Base-by-base conservation (phyloP, 2,113 vertebrate genomes). In the Salvator merianae region DNA sequence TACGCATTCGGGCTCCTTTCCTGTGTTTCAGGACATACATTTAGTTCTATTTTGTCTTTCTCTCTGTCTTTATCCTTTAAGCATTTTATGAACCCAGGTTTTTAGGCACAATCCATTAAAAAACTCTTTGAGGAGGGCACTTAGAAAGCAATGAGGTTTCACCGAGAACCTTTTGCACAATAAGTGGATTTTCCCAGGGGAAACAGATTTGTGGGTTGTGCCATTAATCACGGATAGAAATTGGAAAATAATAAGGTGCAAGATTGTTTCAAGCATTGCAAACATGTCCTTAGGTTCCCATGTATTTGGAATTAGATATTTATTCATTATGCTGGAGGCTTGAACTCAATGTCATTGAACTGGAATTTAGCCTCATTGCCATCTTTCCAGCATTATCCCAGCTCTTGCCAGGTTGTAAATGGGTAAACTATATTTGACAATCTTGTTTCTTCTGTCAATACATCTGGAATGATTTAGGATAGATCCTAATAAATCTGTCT, bases 241-340 rank as follows among this genome's bases (percentile, higher is more conserved):
- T 84, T 72, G 38, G 24, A n/a, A 92, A 89, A 93, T 87, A 85
- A 90, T 92, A 90, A 90, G 84, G 86, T 82, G 90, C 84, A 91
- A 91, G 84, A 65, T 81, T 87, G 43, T n/a, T 43, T 71, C 73
- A 47, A 50, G 59, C 70, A 63, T 26, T 66, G 85, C 65, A 71
- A 91, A 89, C 40, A 66, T 86, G 86, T 10, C 87, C 81, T 88
- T 55, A 59, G 59, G 13, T 59, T 80, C 68, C 68, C 30, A 59
- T 70, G 30, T 62, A 14, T 72, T 82, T 71, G 38, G 53, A 82
- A 81, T 71, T 40, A 50, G 53, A 86, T 32, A 77, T 72, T 30
- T 32, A 53, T 84, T 79, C 76, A 65, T 26, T 78, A 34, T 36
- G 36, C 38, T 50, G 53, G 66, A 63, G 32, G 68, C 47, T 24